phyloP scores from a whole-genome alignment of 2,797 vertebrate genomes.

The Xenopus petersii region DNA sequence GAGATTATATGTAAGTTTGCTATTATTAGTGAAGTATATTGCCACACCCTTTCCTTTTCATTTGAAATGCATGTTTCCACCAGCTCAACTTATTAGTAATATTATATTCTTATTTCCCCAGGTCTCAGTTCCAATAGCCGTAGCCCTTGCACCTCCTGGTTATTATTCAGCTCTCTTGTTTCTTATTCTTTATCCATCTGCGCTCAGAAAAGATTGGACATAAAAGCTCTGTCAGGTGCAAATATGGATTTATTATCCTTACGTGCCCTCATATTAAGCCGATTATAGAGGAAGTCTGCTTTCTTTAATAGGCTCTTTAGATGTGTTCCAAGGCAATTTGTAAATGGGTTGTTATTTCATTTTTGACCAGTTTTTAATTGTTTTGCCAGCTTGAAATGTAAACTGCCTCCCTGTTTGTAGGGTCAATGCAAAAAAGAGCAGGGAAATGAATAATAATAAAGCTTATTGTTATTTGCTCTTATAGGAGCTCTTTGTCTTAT shows the following conservation, averaged over 20 bases:
- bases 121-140: slow-evolving; percentile 19
- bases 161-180: slow-evolving; percentile 20
- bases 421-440: no score
- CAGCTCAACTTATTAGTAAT: slow-evolving; percentile 34
- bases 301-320: no score
- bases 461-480: no score
- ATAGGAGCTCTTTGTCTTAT: no score
- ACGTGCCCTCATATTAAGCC: slow-evolving; percentile 3
- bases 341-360: no score
- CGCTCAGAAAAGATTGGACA: background rate
- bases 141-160: background rate
- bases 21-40: slow-evolving; percentile 2
- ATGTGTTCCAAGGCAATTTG: no score
- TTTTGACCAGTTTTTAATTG: no score
- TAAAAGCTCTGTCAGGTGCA: slow-evolving; percentile 20
- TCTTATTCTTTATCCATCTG: slow-evolving; percentile 7
- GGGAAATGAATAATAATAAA: no score
- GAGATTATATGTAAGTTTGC: slow-evolving; percentile 5
- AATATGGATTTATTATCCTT: background rate
- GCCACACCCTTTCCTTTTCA: slow-evolving; percentile 15
- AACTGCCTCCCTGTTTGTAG: no score
- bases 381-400: no score
- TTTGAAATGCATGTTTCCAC: slow-evolving; percentile 13
- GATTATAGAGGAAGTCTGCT: no score
- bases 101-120: slow-evolving; percentile 21